Base-by-base conservation (phyloP, 2,888 invertebrate genomes). In the Erannis defoliaria region DNA sequence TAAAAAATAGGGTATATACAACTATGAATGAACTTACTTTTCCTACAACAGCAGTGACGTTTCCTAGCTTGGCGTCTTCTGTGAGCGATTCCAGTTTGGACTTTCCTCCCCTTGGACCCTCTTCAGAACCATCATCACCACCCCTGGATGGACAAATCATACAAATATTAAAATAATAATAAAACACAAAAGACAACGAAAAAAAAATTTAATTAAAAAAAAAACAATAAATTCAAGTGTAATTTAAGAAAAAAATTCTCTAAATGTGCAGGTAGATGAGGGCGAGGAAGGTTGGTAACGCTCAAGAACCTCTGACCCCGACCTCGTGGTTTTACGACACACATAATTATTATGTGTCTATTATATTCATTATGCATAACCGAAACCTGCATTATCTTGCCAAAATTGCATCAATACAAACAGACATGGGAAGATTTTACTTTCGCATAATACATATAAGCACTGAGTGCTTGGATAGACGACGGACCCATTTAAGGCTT, bases 1-100 rank as follows among this genome's bases (percentile, higher is more conserved):
- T 10, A 10, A 29, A 80, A 80, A 73, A 73, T n/a, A 53, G 8
- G 54, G 50, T 29, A 19, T 8, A 37, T 2, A 37, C 5, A 1
- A 37, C 19, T 16, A 18, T 2, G 16, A 38, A 9, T 23, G 51
- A 40, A 57, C 10, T 49, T 77, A 93, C 93, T 89, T 97, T 98
- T 68, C 97, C 97, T 69, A 97, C 97, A 80, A 97, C 96, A 69
- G 96, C 96, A 37, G 97, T 96, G 21, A 97, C 96, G 80, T 96
- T 96, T 71, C 95, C 95, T 66, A 96, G 94, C 83, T 97, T 97
- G 37, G 96, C 95, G 0, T 93, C 93, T 57, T 93, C 93, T 0
- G 93, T 92, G 16, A 93, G 84, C 1, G 93, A 66, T 66, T 93
- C 93, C 64, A 93, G 65, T 66, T 93, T 93, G 2, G 93, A 93